Evolutionary conservation across 2,113 vertebrate species (phyloP), one percentile per base, ranked within the genome.

Genomic region (Vimba vimba): DNA sequence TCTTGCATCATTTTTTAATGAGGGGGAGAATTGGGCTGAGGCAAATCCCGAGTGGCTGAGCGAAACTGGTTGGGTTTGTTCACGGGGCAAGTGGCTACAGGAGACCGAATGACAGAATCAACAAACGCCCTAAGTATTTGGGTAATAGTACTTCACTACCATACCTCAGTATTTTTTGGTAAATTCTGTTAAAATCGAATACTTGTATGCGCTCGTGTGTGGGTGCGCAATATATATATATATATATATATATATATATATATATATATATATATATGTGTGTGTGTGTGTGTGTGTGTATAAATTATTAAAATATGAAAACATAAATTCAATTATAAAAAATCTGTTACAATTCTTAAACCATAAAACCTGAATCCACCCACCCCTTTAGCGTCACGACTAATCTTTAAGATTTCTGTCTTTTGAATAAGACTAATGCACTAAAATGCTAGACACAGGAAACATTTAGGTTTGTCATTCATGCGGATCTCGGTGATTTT

Each of bases 31-130:
- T 39, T 0, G 6, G 50, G 12, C 47, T 36, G 62, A 52, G 27
- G 19, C 27, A 55, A 52, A 23, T n/a, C 45, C 64, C 10, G 27
- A 25, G 39, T n/a, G 39, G 21, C 69, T 23, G 45, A 0, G 6
- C 21, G 1, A 83, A 73, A 83, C 82, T 71, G 47, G 82, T 83
- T 59, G 68, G 68, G 12, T 83, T 83, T 73, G 82, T 83, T 83
- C 47, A 57, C 7, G 4, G 73, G 68, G n/a, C 80, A 83, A 71
- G 68, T 43, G 64, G 6, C 33, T 43, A 27, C 66, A 83, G 23
- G 68, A 83, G 33, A 21, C 68, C 13, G 30, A 83, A 73, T 39
- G 19, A 57, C 33, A 77, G 27, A 8, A 77, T 19, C 27, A 55
- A 30, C 47, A 50, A 55, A 27, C 43, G 13, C 74, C 45, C 74